Percentiles rank a stretch among this genome's conserved stretches.
These are phyloP conservation scores for Pseudoips prasinana DNA, from an alignment of 2,888 invertebrate genomes.

Conservation along the genomic window DNA sequence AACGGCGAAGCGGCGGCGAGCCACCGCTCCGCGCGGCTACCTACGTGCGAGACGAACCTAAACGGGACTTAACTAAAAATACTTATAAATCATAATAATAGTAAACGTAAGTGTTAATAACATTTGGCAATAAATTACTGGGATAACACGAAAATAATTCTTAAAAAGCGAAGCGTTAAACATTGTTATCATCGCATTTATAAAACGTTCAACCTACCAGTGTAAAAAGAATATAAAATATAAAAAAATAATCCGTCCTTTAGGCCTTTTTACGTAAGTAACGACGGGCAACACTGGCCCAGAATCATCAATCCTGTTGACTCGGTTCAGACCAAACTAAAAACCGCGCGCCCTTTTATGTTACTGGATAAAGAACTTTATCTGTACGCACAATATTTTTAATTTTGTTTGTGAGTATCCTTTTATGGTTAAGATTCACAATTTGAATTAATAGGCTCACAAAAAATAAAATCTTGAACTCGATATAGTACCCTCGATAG, in stretches of 20 bases:
- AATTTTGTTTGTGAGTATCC: too few species aligned
- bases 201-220: slow-evolving; percentile 51
- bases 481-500: too few species aligned
- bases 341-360: too few species aligned
- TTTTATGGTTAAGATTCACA: too few species aligned
- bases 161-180: slow-evolving; percentile 65
- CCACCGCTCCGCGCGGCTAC: slow-evolving; percentile 11
- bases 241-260: slow-evolving; percentile 52
- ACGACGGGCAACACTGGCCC: slow-evolving; percentile 15
- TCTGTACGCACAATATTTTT: too few species aligned
- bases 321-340: too few species aligned
- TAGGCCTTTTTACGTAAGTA: slow-evolving; percentile 47
- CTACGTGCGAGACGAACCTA: slow-evolving; percentile 38
- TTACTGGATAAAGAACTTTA: too few species aligned
- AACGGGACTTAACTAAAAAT: slow-evolving; percentile 51
- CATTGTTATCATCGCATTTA: slow-evolving; percentile 52
- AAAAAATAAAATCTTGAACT: too few species aligned
- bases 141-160: slow-evolving; percentile 73
- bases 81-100: slow-evolving; percentile 44
- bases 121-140: slow-evolving; percentile 82
- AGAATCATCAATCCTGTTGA: slow-evolving; percentile 22
- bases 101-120: slow-evolving; percentile 71
- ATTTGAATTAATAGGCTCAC: too few species aligned
- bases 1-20: slow-evolving; percentile 34
- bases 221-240: slow-evolving; percentile 65